Evolutionary conservation across 2,888 invertebrate genomes (phyloP), one percentile per base, ranked within the genome.

Genomic region (Pollenia amentaria): DNA sequence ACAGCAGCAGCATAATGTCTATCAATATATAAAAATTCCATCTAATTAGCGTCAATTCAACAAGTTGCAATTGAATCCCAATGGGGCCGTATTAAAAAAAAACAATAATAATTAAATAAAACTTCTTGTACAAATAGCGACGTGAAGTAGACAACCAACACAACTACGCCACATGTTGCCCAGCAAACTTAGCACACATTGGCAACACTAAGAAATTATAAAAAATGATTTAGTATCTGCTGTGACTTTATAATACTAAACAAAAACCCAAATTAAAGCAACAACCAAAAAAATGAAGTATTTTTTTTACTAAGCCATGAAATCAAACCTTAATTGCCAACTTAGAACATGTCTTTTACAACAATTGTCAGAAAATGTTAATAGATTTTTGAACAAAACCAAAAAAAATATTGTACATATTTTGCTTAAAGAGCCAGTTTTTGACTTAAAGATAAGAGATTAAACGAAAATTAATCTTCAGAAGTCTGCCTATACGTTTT

Each of bases 11-110:
- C 16, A 75, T 46, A 53, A 21, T 67, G 67, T 53, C 75, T 72
- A 85, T 51, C 67, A 76, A 80, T 38, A 72, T 51, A 79, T 67
- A 72, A 73, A 60, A 79, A 83, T 76, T 83, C 75, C 79, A 80
- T 86, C 83, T 86, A 83, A 86, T 83, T 86, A 86, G 60, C 65
- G 86, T 83, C 83, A 80, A 80, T 83, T 83, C 76, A 86, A 83
- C 83, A 86, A 83, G 75, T 80, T 86, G 79, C 76, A 83, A 76
- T 76, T 79, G 83, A 83, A 60, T 83, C 83, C 79, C 76, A 83
- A 73, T 83, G 83, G 86, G 60, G 60, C 76, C 46, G 14, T 44
- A 75, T 69, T 67, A 12, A 3, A 65, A 80, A 51, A 75, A 80
- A 60, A 42, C n/a, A 76, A 60, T 44, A 76, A 53, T 67, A 21